Conservation (phyloP, 2,797 vertebrate genomes). For the Gymnopithys bicolor region DNA sequence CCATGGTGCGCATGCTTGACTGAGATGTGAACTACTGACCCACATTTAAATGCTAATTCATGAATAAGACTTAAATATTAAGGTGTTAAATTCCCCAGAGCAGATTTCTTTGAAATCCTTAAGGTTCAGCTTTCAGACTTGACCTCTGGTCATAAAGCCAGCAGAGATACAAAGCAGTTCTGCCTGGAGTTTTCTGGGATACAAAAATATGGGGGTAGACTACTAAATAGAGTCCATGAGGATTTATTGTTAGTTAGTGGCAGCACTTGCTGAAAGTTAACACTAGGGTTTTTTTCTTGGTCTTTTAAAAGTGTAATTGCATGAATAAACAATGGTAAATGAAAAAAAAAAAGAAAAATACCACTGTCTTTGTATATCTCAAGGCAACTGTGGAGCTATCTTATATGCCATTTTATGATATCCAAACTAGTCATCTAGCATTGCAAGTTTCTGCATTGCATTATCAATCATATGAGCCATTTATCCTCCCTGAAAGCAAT, state of each 20-base stretch:
- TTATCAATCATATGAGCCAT: neutral
- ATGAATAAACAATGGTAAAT: neutral
- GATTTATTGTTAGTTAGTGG: neutral
- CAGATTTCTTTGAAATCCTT: neutral
- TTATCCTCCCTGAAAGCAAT: neutral
- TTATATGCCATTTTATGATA: neutral
- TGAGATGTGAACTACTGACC: neutral
- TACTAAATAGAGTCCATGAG: neutral
- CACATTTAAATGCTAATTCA: slow-evolving; percentile 2
- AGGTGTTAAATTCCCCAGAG: neutral
- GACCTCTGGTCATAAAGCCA: neutral
- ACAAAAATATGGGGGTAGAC: neutral
- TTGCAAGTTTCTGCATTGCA: neutral
- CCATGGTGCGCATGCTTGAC: neutral
- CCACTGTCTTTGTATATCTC: neutral
- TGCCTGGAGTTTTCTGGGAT: neutral
- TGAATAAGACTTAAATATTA: neutral
- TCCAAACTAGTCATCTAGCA: neutral
- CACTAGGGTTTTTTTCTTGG: neutral
- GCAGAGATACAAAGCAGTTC: neutral
- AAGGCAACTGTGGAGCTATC: neutral
- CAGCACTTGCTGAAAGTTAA: neutral
- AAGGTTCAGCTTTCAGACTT: neutral
- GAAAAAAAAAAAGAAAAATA: too few relatives aligned
- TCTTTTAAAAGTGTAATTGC: neutral